Conservation (phyloP, 1,140 invertebrate species). For the Diploscapter pachys region DNA sequence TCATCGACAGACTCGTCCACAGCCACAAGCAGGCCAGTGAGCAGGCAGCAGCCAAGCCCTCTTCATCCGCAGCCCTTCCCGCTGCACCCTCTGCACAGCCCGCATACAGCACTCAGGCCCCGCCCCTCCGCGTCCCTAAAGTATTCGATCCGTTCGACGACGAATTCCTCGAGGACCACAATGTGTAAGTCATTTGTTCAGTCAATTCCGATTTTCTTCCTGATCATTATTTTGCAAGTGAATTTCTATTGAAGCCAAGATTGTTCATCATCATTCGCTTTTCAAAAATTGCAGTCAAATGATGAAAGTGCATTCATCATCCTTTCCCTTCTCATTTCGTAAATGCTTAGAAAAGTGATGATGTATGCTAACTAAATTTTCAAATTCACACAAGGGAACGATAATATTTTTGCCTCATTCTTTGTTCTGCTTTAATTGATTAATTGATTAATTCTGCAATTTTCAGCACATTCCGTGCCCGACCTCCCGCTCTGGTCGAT, state of each 20-base stretch:
- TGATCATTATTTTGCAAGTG: too few relatives aligned
- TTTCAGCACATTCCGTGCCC: conserved; percentile 14
- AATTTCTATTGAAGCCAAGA: too few relatives aligned
- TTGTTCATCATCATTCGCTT: too few relatives aligned
- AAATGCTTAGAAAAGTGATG: background rate
- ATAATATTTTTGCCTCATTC: background rate
- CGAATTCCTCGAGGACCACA: background rate
- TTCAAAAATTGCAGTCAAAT: background rate
- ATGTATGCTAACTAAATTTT: background rate
- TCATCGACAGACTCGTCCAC: conserved; percentile 20
- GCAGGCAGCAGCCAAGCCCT: background rate
- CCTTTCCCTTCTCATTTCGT: conserved; percentile 8
- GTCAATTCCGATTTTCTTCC: too few relatives aligned
- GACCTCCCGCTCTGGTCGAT: background rate
- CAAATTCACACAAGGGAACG: background rate
- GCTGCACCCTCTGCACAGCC: too few relatives aligned
- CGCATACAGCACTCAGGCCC: too few relatives aligned
- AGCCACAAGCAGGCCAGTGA: background rate
- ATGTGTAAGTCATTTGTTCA: too few relatives aligned
- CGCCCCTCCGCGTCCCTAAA: background rate
- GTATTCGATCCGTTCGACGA: conserved; percentile 12
- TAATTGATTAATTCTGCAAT: background rate
- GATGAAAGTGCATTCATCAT: background rate
- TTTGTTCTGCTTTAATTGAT: background rate
- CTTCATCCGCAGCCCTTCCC: too few relatives aligned